Percentiles rank a stretch among this genome's conserved stretches.
phyloP scores from a whole-genome alignment of 2,888 invertebrate genomes.

The Unio pictorum region DNA sequence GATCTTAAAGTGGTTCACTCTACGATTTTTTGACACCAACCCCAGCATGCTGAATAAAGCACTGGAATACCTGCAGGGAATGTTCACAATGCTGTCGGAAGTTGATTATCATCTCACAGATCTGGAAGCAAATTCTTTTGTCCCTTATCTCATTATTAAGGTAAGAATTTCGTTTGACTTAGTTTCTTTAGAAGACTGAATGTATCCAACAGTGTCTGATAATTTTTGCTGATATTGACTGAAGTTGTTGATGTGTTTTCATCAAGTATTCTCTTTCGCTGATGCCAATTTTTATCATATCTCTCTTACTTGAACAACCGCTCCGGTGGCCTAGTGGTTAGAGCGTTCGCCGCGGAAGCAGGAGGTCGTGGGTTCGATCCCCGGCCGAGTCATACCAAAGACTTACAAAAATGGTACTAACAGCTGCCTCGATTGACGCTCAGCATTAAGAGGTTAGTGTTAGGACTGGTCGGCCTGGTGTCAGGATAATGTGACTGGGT shows the following conservation, averaged over 20 bases:
- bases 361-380: too few relatives aligned
- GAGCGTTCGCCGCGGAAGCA: too few relatives aligned
- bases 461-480: too few relatives aligned
- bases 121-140: conserved; percentile 91
- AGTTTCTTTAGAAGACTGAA: conserved; percentile 2
- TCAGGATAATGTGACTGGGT: too few relatives aligned
- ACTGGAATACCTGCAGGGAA: conserved; percentile 89
- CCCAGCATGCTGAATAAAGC: conserved; percentile 96
- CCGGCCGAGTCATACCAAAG: too few relatives aligned
- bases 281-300: background rate
- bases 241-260: background rate
- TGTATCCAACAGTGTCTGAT: background rate
- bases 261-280: background rate
- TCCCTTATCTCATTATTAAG: conserved; percentile 95
- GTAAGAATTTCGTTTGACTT: conserved; percentile 73
- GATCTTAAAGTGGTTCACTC: conserved; percentile 95
- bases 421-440: too few relatives aligned
- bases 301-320: background rate
- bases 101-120: conserved; percentile 90
- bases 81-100: conserved; percentile 84
- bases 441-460: too few relatives aligned
- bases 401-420: too few relatives aligned
- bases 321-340: too few relatives aligned
- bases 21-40: conserved; percentile 98
- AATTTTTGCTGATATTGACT: background rate